Percentiles rank a stretch among this genome's conserved stretches.
Evolutionary conservation across 2,888 invertebrate species (phyloP).

Genomic region (Mimumesa dahlbomi): DNA sequence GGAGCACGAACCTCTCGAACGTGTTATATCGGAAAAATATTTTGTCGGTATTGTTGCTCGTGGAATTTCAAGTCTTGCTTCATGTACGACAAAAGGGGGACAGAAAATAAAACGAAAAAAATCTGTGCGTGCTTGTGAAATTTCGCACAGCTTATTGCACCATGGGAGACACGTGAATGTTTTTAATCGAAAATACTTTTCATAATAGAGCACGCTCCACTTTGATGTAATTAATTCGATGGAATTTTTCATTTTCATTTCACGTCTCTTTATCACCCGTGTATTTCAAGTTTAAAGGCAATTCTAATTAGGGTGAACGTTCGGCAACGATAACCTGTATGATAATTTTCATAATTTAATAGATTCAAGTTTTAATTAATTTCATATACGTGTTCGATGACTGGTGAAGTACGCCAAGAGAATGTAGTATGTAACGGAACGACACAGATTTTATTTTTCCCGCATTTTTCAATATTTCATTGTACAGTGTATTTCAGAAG

Average conservation of each 20-base stretch:
- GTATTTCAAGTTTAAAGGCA: conserved; percentile 8
- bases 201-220: no score
- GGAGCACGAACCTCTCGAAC: no score
- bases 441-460: not conserved
- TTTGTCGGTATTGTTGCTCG: no score
- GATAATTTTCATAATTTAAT: conserved; percentile 13
- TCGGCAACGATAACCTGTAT: conserved; percentile 6
- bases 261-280: not conserved
- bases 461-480: conserved; percentile 5
- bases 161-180: no score
- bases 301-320: conserved; percentile 21
- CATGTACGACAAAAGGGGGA: no score
- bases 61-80: no score
- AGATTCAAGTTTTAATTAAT: conserved; percentile 14
- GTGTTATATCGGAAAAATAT: no score
- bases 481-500: not conserved
- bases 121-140: no score
- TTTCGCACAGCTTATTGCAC: no score
- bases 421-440: not conserved
- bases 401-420: not conserved
- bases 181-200: no score
- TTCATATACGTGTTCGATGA: not conserved
- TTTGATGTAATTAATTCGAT: conserved; percentile 12
- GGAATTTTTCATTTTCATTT: conserved; percentile 10
- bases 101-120: no score